Conservation (phyloP, 2,113 vertebrate genomes). For the Orcinus orca region DNA sequence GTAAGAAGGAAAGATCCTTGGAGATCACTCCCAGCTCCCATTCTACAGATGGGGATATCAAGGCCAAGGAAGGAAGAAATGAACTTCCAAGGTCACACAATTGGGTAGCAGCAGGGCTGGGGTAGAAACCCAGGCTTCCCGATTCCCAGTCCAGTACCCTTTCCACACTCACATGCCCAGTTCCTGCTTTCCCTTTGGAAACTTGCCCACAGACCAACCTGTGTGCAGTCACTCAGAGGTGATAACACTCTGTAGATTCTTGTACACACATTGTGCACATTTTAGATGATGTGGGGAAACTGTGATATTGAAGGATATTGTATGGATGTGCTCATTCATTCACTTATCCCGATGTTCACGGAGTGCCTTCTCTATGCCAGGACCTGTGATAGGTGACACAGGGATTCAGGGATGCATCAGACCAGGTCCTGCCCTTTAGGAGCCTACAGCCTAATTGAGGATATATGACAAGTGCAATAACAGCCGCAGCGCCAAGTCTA, state of each 20-base stretch:
- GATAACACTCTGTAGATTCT: neutral
- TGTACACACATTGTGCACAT: accelerated
- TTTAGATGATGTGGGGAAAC: neutral
- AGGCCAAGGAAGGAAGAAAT: neutral
- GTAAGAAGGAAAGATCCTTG: neutral
- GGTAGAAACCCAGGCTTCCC: neutral
- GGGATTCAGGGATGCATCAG: neutral
- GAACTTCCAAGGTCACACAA: neutral
- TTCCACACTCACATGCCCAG: accelerated
- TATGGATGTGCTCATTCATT: neutral
- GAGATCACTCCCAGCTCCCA: neutral
- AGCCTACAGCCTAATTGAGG: neutral
- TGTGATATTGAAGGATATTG: neutral
- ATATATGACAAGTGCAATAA: neutral
- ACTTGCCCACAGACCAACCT: neutral
- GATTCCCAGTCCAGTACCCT: neutral
- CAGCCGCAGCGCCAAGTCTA: neutral
- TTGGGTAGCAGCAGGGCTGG: neutral
- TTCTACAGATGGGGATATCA: neutral
- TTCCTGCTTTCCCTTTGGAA: neutral
- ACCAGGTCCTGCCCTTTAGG: neutral
- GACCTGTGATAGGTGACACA: neutral
- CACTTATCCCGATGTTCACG: neutral
- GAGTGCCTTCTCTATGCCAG: neutral
- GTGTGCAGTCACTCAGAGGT: neutral